Conservation (phyloP, 2,797 vertebrate species). For the Chelon labrosus region DNA sequence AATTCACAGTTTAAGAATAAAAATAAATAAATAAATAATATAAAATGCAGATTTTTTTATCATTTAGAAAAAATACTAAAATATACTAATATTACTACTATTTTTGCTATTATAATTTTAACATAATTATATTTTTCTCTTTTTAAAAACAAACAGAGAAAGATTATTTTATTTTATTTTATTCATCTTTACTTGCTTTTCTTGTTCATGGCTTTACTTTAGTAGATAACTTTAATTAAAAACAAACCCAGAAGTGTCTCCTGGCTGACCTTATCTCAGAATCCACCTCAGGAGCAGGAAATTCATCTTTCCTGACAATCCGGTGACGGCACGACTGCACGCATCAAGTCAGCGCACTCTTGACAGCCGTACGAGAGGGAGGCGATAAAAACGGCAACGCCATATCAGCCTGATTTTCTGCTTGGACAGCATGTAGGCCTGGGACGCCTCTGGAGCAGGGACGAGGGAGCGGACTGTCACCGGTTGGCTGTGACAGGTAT, state of each 20-base stretch:
- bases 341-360: constrained; percentile 30
- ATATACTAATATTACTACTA: no score
- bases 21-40: no score
- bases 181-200: no score
- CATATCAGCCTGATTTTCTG: constrained; percentile 33
- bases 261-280: constrained; percentile 37
- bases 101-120: no score
- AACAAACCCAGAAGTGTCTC: constrained; percentile 26
- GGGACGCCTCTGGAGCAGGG: constrained; percentile 2
- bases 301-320: constrained; percentile 69
- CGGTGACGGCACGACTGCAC: constrained; percentile 32
- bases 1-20: no score
- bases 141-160: no score
- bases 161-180: no score
- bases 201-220: no score
- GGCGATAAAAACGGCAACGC: constrained; percentile 39
- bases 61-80: no score
- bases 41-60: no score
- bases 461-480: constrained; percentile 20
- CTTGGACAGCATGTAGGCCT: constrained; percentile 16
- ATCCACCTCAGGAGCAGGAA: constrained; percentile 47
- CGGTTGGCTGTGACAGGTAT: not conserved
- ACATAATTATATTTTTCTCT: no score
- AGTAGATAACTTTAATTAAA: no score
- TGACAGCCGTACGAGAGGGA: constrained; percentile 20